Evolutionary conservation across 1,140 invertebrate genomes (phyloP).

Genomic region (Delia radicum): DNA sequence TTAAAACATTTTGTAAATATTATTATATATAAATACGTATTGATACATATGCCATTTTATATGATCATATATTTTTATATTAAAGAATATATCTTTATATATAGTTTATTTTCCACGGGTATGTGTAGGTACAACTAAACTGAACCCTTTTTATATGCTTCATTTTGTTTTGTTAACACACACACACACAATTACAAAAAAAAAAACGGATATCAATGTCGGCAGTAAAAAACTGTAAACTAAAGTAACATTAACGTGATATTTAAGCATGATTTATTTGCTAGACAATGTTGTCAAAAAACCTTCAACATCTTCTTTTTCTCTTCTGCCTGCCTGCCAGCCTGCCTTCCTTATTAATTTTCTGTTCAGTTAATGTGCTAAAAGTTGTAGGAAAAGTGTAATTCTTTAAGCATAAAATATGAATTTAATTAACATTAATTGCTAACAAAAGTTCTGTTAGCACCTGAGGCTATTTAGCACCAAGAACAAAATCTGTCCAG

Average conservation of each 20-base stretch:
- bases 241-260: background rate
- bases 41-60: too few relatives aligned
- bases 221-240: background rate
- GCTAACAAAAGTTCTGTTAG: background rate
- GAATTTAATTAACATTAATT: slow-evolving; percentile 2
- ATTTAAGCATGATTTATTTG: background rate
- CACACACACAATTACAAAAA: too few relatives aligned
- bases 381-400: background rate
- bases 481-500: background rate
- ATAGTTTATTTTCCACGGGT: too few relatives aligned
- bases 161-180: too few relatives aligned
- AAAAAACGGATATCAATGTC: too few relatives aligned
- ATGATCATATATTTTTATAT: too few relatives aligned
- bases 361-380: background rate
- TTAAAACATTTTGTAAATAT: too few relatives aligned
- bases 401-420: background rate
- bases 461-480: background rate
- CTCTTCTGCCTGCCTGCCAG: background rate
- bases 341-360: background rate
- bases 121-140: too few relatives aligned
- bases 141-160: too few relatives aligned
- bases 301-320: background rate
- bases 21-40: too few relatives aligned
- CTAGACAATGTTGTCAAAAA: background rate
- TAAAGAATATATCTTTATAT: too few relatives aligned